Evolutionary conservation across 2,888 invertebrate genomes (phyloP), one percentile per base, ranked within the genome.

Genomic region (Thecocarcelia acutangulata): DNA sequence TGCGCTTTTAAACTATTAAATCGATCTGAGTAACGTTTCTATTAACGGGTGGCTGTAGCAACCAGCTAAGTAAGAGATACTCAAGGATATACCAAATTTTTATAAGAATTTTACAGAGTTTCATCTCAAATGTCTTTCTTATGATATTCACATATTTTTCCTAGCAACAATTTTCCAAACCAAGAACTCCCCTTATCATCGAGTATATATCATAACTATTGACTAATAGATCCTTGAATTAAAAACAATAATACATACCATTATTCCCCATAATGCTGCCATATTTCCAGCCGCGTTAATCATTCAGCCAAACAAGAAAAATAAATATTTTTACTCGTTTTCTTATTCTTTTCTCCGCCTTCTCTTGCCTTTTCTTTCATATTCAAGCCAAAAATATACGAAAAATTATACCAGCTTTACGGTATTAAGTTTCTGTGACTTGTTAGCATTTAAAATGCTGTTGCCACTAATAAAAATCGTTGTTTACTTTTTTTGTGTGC

Each of bases 331-430:
- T 42, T 52, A 37, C 40, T 24, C 13, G 2, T 21, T 6, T 40
- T 6, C 46, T 12, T 8, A 8, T 5, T 24, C 3, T 24, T 54
- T 42, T 37, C 19, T n/a, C 28, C 6, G 9, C 33, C 1, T 8
- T 3, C 40, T n/a, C 68, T 11, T 9, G 3, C 13, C 6, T 1
- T 19, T 33, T 8, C 11, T n/a, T 8, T 40, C 15, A 63, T 19
- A 54, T 11, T 54, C 44, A 37, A 73, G 58, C 24, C 24, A 56
- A 56, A 44, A 46, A 24, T 72, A 28, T 28, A 48, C 11, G 48
- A 58, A 74, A 74, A 66, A 69, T 81, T 81, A 77, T 77, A 61
- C 48, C 72, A 73, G 81, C 68, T 73, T 73, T 73, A 73, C 58
- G 63, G 72, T 8, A 81, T 81, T 73, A 81, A 73, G 50, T 81